These are phyloP conservation scores for Metalampra italica DNA, from an alignment of 2,888 invertebrate species.

Conservation along the genomic window DNA sequence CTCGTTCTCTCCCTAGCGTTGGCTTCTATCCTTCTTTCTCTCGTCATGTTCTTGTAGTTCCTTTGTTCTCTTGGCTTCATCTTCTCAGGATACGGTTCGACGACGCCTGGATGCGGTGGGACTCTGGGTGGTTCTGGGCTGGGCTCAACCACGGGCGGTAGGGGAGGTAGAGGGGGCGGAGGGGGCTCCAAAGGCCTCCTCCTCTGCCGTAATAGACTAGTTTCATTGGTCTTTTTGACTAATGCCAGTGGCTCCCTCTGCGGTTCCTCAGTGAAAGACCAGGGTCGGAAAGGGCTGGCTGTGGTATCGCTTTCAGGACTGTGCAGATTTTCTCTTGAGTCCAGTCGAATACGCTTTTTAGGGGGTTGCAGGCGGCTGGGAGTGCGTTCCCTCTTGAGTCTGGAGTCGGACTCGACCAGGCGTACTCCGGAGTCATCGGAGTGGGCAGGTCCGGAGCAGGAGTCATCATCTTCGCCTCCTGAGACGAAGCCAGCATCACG, in stretches of 20 bases:
- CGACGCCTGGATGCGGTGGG: slow-evolving; percentile 74
- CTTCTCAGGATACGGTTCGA: slow-evolving; percentile 44
- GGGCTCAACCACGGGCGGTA: slow-evolving; percentile 34
- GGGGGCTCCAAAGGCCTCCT: slow-evolving; percentile 54
- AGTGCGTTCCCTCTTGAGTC: slow-evolving; percentile 78
- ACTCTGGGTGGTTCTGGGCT: slow-evolving; percentile 66
- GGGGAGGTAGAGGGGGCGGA: slow-evolving; percentile 39
- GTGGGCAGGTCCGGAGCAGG: slow-evolving; percentile 71
- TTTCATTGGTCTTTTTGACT: slow-evolving; percentile 70
- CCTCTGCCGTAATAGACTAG: slow-evolving; percentile 50
- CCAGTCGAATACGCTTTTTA: slow-evolving; percentile 83
- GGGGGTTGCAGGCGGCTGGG: slow-evolving; percentile 75
- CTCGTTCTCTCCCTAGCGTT: slow-evolving; percentile 95
- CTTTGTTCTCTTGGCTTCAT: slow-evolving; percentile 81
- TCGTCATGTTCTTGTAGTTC: slow-evolving; percentile 97
- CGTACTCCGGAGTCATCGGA: slow-evolving; percentile 74
- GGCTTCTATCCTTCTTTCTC: slow-evolving; percentile 94
- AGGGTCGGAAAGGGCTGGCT: slow-evolving; percentile 80
- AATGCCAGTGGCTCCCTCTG: slow-evolving; percentile 82
- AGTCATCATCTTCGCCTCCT: slow-evolving; percentile 84
- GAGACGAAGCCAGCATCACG: slow-evolving; percentile 86
- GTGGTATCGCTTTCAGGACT: slow-evolving; percentile 61
- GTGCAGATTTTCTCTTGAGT: slow-evolving; percentile 52
- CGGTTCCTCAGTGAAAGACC: slow-evolving; percentile 79
- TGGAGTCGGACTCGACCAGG: slow-evolving; percentile 58